Conservation (phyloP, 2,888 invertebrate genomes). For the Parnassius glacialis region DNA sequence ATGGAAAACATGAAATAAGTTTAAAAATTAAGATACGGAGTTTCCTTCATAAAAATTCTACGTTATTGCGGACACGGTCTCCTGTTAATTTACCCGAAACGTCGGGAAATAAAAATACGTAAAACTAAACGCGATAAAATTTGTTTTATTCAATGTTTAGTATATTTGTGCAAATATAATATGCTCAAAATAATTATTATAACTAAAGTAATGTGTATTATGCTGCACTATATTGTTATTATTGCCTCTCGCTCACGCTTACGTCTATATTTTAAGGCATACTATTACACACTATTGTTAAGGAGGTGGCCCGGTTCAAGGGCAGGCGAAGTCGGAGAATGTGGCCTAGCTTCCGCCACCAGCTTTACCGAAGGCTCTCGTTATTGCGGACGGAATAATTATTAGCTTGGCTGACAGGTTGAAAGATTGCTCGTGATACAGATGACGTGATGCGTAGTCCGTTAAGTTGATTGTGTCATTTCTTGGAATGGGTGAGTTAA, state of each 20-base stretch:
- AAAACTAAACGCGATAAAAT: too few relatives aligned
- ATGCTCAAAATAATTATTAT: too few relatives aligned
- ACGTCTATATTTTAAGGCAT: constrained; percentile 30
- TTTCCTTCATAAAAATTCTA: too few relatives aligned
- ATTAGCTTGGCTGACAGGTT: constrained; percentile 36
- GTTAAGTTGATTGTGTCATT: constrained; percentile 18
- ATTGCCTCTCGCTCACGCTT: constrained; percentile 33
- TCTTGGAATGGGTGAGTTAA: constrained; percentile 21
- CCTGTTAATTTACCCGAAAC: too few relatives aligned
- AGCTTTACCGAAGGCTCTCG: constrained; percentile 32
- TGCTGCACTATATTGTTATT: too few relatives aligned
- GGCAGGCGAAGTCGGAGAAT: constrained; percentile 58
- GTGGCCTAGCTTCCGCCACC: constrained; percentile 66
- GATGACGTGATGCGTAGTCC: constrained; percentile 17
- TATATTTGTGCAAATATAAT: too few relatives aligned
- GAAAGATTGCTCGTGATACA: constrained; percentile 27
- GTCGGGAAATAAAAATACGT: too few relatives aligned
- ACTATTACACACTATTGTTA: constrained; percentile 40
- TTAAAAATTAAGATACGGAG: too few relatives aligned
- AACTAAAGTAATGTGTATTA: too few relatives aligned
- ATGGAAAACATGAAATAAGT: too few relatives aligned
- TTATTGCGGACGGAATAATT: constrained; percentile 48
- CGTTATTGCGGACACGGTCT: too few relatives aligned
- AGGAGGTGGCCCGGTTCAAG: constrained; percentile 58
- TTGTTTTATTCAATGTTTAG: too few relatives aligned